Evolutionary conservation across 35 echinoderm and acorn worm genomes (phyloP).

Genomic region (Apostichopus japonicus): DNA sequence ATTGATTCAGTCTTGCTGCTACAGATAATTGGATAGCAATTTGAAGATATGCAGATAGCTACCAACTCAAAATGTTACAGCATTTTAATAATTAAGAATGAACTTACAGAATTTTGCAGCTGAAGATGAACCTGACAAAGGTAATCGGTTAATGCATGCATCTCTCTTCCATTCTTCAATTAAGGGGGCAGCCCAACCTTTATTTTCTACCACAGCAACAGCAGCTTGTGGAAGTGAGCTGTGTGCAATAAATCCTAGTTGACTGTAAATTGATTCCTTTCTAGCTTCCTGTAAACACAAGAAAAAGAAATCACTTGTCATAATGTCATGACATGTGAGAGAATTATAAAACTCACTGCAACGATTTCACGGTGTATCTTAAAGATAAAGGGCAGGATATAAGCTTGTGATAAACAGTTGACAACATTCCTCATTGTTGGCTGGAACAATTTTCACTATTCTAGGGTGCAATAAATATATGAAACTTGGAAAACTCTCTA

Average conservation of each 20-base stretch:
- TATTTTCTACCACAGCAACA: background rate
- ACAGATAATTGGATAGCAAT: background rate
- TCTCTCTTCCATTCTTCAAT: background rate
- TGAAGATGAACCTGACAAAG: background rate
- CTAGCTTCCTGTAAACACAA: background rate
- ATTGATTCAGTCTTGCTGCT: background rate
- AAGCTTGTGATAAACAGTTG: background rate
- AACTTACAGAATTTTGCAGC: constrained; percentile 22
- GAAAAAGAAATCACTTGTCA: background rate
- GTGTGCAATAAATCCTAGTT: background rate
- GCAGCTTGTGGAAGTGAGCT: background rate
- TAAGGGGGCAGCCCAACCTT: constrained; percentile 16
- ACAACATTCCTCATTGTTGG: background rate
- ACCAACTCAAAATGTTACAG: background rate
- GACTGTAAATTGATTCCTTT: background rate
- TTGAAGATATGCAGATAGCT: background rate
- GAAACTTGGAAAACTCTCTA: no score
- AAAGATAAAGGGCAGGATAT: background rate
- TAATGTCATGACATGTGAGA: background rate
- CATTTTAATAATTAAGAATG: background rate
- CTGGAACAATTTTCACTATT: background rate
- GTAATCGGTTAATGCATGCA: no score
- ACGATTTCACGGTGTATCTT: background rate
- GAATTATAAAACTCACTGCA: background rate
- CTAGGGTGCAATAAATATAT: no score